A percentile compares a stretch with the other conserved stretches of the same genome.
Conservation (phyloP, 2,113 vertebrate species). For the Lampris incognitus region DNA sequence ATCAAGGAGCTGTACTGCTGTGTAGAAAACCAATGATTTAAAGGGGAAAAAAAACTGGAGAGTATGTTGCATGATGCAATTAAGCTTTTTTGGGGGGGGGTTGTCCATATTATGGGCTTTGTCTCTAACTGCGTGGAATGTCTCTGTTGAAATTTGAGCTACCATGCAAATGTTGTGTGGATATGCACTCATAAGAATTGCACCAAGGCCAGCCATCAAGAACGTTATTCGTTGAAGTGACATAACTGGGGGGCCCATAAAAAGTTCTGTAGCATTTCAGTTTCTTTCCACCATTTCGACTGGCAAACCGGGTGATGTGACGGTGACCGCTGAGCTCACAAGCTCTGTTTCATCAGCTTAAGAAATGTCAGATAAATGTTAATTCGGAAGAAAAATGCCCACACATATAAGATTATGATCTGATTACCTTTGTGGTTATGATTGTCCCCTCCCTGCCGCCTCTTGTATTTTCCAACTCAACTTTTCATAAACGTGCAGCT, state of each 20-base stretch:
- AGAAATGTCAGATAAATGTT: slow-evolving; percentile 26
- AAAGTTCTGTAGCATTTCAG: background rate
- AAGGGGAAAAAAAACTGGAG: slow-evolving; percentile 11
- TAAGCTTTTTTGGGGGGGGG: slow-evolving; percentile 10
- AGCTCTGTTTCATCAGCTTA: slow-evolving; percentile 45
- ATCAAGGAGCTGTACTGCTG: background rate
- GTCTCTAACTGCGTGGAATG: background rate
- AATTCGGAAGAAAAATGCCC: slow-evolving; percentile 23
- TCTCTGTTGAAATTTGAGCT: background rate
- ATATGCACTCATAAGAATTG: background rate
- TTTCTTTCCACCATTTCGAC: slow-evolving; percentile 25
- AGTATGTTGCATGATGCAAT: slow-evolving; percentile 8
- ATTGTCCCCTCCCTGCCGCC: slow-evolving; percentile 7
- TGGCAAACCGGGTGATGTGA: slow-evolving; percentile 43
- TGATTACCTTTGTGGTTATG: slow-evolving; percentile 34
- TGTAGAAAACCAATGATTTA: background rate
- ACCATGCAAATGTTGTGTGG: background rate
- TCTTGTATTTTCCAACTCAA: slow-evolving; percentile 25
- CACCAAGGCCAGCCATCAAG: background rate
- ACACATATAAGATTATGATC: slow-evolving; percentile 39
- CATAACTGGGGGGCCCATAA: background rate
- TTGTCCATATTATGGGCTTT: slow-evolving; percentile 3
- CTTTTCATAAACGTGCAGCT: slow-evolving; percentile 10
- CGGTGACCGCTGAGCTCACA: slow-evolving; percentile 29
- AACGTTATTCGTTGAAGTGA: background rate